phyloP scores from a whole-genome alignment of 2,888 invertebrate species.

The Harmothoe impar region DNA sequence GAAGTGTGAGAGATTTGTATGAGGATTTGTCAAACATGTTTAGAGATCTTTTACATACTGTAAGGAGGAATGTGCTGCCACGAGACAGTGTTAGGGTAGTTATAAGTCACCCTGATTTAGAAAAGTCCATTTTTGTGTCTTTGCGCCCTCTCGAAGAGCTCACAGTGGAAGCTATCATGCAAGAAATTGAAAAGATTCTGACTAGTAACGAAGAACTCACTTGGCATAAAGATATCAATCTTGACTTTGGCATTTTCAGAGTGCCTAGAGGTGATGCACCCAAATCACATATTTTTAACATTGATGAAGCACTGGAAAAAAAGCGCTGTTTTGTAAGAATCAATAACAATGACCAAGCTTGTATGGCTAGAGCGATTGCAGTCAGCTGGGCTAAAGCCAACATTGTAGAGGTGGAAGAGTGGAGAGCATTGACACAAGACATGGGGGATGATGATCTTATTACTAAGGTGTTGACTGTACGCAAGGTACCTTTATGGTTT shows the following conservation, averaged over 20 bases:
- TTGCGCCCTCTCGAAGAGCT: not conserved
- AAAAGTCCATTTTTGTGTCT: not conserved
- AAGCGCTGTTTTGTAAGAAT: not conserved
- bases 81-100: not conserved
- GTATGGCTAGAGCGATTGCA: not conserved
- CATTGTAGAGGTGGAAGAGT: not conserved
- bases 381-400: not conserved
- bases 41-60: not conserved
- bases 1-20: not conserved
- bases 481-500: not conserved
- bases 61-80: not conserved
- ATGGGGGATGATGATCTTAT: not conserved
- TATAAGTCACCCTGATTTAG: not conserved
- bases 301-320: not conserved
- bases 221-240: not conserved
- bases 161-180: not conserved
- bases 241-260: slow-evolving; percentile 9
- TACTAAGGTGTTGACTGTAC: not conserved
- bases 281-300: no score
- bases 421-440: not conserved
- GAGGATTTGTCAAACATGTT: not conserved
- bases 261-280: not conserved
- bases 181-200: not conserved
- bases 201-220: not conserved
- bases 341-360: not conserved